Evolutionary conservation across 2,113 vertebrate species (phyloP).

Genomic region (Myanophis thanlyinensis): DNA sequence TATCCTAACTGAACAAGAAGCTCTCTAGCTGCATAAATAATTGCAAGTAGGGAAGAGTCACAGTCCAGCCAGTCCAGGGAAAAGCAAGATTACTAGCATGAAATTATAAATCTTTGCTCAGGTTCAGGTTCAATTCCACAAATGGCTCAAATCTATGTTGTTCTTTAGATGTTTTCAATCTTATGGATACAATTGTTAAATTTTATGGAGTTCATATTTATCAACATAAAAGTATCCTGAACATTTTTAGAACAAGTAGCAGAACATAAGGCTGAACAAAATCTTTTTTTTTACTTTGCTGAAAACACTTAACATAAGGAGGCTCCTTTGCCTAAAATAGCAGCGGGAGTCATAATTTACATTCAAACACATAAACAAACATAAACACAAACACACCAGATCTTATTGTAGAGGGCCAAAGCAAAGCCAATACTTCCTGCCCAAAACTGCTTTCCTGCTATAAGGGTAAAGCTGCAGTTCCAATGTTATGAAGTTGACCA

Average conservation of each 20-base stretch:
- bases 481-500: constrained; percentile 58
- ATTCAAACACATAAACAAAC: too few species aligned
- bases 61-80: too few species aligned
- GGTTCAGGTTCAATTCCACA: not conserved
- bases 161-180: not conserved
- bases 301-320: constrained; percentile 59
- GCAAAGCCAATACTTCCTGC: constrained; percentile 55
- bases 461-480: constrained; percentile 49
- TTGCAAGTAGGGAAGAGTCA: not conserved
- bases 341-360: too few species aligned
- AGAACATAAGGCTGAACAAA: constrained; percentile 11
- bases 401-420: constrained; percentile 62
- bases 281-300: constrained; percentile 28
- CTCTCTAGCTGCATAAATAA: not conserved
- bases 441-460: constrained; percentile 57
- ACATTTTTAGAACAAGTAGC: not conserved
- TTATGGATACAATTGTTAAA: not conserved
- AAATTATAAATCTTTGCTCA: not conserved
- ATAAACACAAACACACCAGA: constrained; percentile 40
- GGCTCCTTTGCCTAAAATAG: constrained; percentile 48
- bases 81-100: not conserved
- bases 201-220: not conserved
- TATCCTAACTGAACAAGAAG: not conserved
- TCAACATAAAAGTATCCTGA: not conserved
- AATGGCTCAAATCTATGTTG: constrained; percentile 6